phyloP scores from a whole-genome alignment of 1,140 invertebrate species.

The Eurosta solidaginis region DNA sequence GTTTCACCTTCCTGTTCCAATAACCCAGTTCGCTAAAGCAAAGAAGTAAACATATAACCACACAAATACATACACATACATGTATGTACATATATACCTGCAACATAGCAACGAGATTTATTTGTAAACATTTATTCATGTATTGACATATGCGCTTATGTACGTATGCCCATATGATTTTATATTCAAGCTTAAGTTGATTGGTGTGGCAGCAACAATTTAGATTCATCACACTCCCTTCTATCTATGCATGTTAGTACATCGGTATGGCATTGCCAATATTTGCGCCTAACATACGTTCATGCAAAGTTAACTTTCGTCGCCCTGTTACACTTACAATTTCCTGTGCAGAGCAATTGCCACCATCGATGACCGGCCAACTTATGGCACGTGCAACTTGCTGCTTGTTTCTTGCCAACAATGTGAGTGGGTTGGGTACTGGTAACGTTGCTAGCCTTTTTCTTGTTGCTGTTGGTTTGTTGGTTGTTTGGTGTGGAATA shows the following conservation, averaged over 20 bases:
- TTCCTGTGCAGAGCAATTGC: neutral
- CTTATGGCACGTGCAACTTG: neutral
- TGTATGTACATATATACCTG: neutral
- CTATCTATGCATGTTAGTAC: too few species aligned
- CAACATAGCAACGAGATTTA: neutral
- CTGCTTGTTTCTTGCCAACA: neutral
- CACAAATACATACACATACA: neutral
- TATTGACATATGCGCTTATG: neutral
- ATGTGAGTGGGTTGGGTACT: neutral
- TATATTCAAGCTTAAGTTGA: neutral
- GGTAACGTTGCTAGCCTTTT: too few species aligned
- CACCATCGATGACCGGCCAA: neutral
- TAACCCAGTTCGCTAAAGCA: neutral
- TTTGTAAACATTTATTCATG: too few species aligned
- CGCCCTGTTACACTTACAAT: neutral
- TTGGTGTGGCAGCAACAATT: neutral
- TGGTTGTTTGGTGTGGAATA: neutral
- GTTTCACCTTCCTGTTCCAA: slow-evolving; percentile 17
- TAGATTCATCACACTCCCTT: neutral
- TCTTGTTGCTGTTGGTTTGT: too few species aligned
- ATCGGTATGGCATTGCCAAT: neutral
- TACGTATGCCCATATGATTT: neutral
- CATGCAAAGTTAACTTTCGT: neutral
- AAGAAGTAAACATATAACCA: neutral
- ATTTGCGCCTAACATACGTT: neutral